Evolutionary conservation across 2,888 invertebrate species (phyloP).

Genomic region (Eilema depressum): DNA sequence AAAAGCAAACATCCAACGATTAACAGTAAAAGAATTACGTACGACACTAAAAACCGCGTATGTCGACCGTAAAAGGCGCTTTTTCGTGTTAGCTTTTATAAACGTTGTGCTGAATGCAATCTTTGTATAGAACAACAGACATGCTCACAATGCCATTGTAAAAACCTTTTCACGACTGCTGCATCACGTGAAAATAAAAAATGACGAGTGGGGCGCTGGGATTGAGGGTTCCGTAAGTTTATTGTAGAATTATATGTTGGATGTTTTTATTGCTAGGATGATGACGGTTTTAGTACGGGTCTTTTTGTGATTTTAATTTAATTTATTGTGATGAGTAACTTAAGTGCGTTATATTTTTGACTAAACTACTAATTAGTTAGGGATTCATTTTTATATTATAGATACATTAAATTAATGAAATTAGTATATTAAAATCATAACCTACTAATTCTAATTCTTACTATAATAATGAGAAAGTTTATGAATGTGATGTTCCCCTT

Average conservation of each 20-base stretch:
- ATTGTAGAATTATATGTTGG: background rate
- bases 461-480: background rate
- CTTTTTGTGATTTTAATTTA: background rate
- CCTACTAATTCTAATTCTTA: no score
- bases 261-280: background rate
- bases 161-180: constrained; percentile 52
- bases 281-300: background rate
- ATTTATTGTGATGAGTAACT: background rate
- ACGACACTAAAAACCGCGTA: constrained; percentile 37
- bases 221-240: constrained; percentile 40
- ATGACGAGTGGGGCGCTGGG: constrained; percentile 11
- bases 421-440: no score
- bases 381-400: no score
- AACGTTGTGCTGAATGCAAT: constrained; percentile 66
- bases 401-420: no score
- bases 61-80: constrained; percentile 55
- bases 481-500: no score
- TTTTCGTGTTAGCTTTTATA: constrained; percentile 63
- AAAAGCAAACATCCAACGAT: constrained; percentile 31
- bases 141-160: constrained; percentile 57
- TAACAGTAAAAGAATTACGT: constrained; percentile 32
- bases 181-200: constrained; percentile 52
- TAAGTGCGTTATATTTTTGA: background rate
- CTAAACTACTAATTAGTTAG: no score
- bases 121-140: constrained; percentile 60